Evolutionary conservation across 2,888 invertebrate genomes (phyloP).

Genomic region (Nowickia ferox): DNA sequence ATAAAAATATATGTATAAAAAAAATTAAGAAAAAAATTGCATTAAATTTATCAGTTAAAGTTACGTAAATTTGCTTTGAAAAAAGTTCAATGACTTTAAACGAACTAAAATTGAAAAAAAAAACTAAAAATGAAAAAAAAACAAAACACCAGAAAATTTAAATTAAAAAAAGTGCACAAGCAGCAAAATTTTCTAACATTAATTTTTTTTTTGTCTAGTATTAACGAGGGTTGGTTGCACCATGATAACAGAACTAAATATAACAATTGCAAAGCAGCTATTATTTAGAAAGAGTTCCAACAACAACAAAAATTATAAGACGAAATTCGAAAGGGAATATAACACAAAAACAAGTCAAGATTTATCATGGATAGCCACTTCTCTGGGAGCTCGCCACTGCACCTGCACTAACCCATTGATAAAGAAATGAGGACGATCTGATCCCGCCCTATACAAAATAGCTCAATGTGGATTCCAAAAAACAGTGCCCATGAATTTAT

Average conservation of each 20-base stretch:
- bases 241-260: background rate
- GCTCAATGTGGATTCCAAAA: too few relatives aligned
- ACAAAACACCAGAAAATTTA: constrained; percentile 27
- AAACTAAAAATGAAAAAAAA: background rate
- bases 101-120: constrained; percentile 20
- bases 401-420: too few relatives aligned
- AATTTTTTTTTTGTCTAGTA: constrained; percentile 2
- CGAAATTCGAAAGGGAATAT: too few relatives aligned
- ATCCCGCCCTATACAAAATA: too few relatives aligned
- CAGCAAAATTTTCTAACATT: constrained; percentile 30
- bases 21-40: constrained; percentile 42
- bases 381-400: too few relatives aligned
- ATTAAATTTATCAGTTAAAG: constrained; percentile 67
- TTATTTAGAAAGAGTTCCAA: background rate
- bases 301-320: background rate
- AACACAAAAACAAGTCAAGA: too few relatives aligned
- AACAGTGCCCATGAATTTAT: too few relatives aligned
- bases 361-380: too few relatives aligned
- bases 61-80: constrained; percentile 63
- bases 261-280: too few relatives aligned
- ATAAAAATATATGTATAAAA: constrained; percentile 17
- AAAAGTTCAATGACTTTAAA: constrained; percentile 70
- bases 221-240: background rate
- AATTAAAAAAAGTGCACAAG: constrained; percentile 35
- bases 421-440: too few relatives aligned